Evolutionary conservation across 2,113 vertebrate genomes (phyloP).

Genomic region (Chaetura pelagica): DNA sequence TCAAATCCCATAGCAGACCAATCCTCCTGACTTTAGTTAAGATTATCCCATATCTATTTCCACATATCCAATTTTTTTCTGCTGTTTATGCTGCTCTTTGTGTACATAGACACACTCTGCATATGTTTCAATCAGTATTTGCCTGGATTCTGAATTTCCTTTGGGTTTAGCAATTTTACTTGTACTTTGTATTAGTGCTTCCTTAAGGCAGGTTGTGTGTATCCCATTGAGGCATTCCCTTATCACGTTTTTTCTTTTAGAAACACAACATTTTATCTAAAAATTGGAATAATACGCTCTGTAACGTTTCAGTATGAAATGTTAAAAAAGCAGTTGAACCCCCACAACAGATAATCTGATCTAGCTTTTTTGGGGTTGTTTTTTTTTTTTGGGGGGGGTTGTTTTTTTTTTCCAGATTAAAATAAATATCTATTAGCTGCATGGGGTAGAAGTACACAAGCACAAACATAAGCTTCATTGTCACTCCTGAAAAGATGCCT

Average conservation of each 20-base stretch:
- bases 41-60: background rate
- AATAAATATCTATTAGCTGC: background rate
- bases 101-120: background rate
- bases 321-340: background rate
- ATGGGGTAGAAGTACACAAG: background rate
- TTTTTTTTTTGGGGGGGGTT: no score
- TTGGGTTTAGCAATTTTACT: background rate
- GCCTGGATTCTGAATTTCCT: background rate
- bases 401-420: background rate
- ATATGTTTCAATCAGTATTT: background rate
- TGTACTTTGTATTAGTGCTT: background rate
- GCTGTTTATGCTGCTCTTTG: background rate
- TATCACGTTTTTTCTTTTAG: background rate
- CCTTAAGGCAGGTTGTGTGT: background rate
- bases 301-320: background rate
- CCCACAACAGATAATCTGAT: background rate
- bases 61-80: background rate
- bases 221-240: background rate
- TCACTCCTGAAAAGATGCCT: background rate
- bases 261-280: background rate
- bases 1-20: background rate
- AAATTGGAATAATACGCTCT: background rate
- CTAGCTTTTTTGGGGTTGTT: background rate
- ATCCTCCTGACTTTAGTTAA: background rate
- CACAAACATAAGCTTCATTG: background rate